Evolutionary conservation across 2,888 invertebrate genomes (phyloP).

Genomic region (Vannuccia rotundouncinata): DNA sequence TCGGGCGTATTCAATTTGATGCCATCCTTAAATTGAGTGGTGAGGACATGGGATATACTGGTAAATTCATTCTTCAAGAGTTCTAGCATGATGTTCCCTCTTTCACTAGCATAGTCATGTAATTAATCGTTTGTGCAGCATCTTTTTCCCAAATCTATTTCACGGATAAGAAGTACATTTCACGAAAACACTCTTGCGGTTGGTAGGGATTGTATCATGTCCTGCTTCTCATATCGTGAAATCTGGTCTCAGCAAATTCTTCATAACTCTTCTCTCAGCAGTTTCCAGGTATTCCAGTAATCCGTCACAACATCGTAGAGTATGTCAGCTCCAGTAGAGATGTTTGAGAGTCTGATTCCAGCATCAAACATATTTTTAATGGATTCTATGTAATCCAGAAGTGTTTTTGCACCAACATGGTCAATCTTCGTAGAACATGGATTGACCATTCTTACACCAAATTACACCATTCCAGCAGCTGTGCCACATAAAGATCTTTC

Average conservation of each 20-base stretch:
- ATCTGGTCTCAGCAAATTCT: not conserved
- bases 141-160: not conserved
- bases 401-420: not conserved
- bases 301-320: not conserved
- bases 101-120: not conserved
- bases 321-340: not conserved
- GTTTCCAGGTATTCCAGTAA: not conserved
- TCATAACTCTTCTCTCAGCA: not conserved
- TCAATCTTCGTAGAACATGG: not conserved
- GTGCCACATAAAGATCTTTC: not conserved
- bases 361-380: not conserved
- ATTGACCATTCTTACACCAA: not conserved
- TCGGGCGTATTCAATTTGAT: not conserved
- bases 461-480: not conserved
- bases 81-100: not conserved
- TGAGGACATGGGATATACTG: not conserved
- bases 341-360: not conserved
- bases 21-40: not conserved
- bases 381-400: not conserved
- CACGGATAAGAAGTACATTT: not conserved
- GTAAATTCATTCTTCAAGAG: not conserved
- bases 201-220: no score
- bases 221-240: not conserved
- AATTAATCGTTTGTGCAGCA: not conserved
- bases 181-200: not conserved